Conservation (phyloP, 2,797 vertebrate genomes). For the Hydrocynus forskahlii region DNA sequence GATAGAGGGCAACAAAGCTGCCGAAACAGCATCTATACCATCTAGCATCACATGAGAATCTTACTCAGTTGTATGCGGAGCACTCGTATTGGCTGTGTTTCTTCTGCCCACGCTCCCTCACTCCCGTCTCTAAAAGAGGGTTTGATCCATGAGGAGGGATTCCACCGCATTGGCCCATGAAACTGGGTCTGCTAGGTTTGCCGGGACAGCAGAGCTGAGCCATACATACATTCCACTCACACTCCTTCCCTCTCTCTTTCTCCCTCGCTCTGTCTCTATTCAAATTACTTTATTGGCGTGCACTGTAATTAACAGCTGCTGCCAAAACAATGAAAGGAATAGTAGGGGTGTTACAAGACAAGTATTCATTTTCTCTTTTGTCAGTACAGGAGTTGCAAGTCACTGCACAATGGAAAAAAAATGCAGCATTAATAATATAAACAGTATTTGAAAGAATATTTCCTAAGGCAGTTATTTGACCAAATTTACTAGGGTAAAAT, state of each 20-base stretch:
- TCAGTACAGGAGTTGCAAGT: background rate
- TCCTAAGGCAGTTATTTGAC: background rate
- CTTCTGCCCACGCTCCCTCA: background rate
- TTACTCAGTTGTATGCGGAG: background rate
- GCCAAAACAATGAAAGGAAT: background rate
- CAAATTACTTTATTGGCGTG: background rate
- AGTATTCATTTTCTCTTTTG: background rate
- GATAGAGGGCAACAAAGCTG: background rate
- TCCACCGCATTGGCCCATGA: background rate
- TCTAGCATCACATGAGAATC: background rate
- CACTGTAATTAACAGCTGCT: background rate
- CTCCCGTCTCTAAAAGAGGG: background rate
- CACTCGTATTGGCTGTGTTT: background rate
- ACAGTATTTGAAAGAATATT: too few relatives aligned
- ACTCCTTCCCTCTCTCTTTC: conserved; percentile 11
- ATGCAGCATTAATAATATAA: too few relatives aligned
- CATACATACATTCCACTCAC: background rate
- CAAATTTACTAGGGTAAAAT: too few relatives aligned
- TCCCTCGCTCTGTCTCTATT: background rate
- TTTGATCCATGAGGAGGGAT: conserved; percentile 11
- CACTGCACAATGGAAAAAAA: too few relatives aligned
- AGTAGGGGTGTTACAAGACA: background rate
- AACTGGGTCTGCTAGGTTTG: conserved; percentile 6
- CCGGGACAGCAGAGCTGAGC: background rate
- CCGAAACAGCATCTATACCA: background rate